Evolutionary conservation across 2,888 invertebrate species (phyloP).

Genomic region (Yponomeuta plumbellus): DNA sequence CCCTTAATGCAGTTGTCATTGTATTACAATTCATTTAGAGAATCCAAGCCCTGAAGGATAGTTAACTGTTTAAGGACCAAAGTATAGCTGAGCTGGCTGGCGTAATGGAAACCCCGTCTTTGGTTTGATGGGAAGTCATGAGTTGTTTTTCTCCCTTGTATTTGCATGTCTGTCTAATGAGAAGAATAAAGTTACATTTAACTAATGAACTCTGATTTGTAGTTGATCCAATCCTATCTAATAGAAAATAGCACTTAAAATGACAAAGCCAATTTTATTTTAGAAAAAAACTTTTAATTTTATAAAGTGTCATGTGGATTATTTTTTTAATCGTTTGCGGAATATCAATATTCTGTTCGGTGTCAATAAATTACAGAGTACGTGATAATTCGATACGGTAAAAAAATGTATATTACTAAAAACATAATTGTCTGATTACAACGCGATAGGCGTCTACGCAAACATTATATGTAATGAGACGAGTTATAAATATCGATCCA

Average conservation of each 20-base stretch:
- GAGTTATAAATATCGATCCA: constrained; percentile 24
- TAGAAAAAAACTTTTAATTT: constrained; percentile 16
- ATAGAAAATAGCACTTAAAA: neutral
- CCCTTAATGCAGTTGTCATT: too few relatives aligned
- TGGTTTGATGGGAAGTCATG: constrained; percentile 43
- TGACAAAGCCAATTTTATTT: constrained; percentile 17
- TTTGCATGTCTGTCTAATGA: constrained; percentile 71
- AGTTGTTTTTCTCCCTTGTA: constrained; percentile 58
- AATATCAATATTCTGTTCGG: constrained; percentile 1
- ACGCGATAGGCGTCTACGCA: neutral
- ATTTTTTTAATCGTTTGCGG: neutral
- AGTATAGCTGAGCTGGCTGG: neutral
- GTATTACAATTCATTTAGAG: too few relatives aligned
- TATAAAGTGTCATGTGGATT: constrained; percentile 9
- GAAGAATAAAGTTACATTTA: constrained; percentile 67
- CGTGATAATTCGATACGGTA: neutral
- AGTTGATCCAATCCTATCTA: neutral
- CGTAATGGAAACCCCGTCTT: constrained; percentile 20
- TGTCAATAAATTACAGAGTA: constrained; percentile 5
- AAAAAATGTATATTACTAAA: neutral
- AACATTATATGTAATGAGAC: neutral
- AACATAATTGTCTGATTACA: neutral
- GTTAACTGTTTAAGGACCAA: neutral
- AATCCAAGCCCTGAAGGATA: neutral
- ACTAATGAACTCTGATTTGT: constrained; percentile 30